Percentiles rank a stretch among this genome's conserved stretches.
Conservation (phyloP, 2,888 invertebrate species). For the Scaptomyza flava region DNA sequence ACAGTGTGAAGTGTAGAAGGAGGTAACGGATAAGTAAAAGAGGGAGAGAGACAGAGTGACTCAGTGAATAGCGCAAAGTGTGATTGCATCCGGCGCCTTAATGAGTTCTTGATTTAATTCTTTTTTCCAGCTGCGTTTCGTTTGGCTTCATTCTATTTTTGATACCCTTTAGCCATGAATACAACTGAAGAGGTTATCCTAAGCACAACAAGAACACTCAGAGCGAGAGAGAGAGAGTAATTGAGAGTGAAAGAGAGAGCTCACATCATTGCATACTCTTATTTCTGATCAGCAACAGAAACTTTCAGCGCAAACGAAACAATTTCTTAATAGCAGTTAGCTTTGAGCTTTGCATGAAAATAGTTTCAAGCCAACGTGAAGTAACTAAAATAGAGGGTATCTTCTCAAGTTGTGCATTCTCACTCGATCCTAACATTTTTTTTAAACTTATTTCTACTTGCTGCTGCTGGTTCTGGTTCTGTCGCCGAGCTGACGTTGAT, state of each 20-base stretch:
- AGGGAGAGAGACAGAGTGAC: conserved; percentile 36
- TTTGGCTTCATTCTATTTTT: conserved; percentile 61
- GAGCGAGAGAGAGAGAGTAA: background rate
- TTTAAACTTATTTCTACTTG: conserved; percentile 4
- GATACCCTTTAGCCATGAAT: conserved; percentile 14
- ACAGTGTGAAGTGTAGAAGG: background rate
- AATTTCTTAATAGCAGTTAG: too few relatives aligned
- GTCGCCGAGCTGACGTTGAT: conserved; percentile 70
- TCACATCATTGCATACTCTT: too few relatives aligned
- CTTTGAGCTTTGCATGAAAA: too few relatives aligned
- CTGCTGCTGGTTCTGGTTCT: conserved; percentile 11
- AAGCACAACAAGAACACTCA: background rate
- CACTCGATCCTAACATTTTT: background rate
- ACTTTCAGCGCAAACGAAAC: too few relatives aligned
- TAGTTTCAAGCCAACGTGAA: background rate
- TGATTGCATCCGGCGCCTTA: conserved; percentile 83
- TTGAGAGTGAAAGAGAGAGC: too few relatives aligned
- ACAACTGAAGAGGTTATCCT: background rate
- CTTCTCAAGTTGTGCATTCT: background rate
- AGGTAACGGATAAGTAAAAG: background rate
- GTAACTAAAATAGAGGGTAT: background rate
- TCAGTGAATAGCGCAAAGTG: conserved; percentile 81
- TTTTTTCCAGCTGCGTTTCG: conserved; percentile 73
- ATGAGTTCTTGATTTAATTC: conserved; percentile 83
- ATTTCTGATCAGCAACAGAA: too few relatives aligned